Evolutionary conservation across 1,140 invertebrate species (phyloP), one percentile per base, ranked within the genome.

Genomic region (Scylla paramamosain): DNA sequence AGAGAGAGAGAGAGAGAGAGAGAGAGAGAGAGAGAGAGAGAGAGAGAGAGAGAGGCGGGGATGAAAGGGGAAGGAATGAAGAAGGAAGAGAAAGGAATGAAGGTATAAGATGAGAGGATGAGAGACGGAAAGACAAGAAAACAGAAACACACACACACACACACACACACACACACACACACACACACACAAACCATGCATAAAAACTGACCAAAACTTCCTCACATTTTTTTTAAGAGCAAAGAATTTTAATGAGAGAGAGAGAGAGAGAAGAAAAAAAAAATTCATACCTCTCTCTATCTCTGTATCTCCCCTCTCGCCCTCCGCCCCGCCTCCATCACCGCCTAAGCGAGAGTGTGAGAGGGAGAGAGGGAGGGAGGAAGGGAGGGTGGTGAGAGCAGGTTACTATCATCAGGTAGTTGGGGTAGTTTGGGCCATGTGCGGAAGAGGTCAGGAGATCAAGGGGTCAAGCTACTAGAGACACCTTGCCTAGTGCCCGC

Each of bases 1-100:
- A 32, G 52, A 20, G 67, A 45, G 29, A 93, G 39, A 48, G 83
- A 48, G 48, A 91, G 48, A 91, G 89, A 52, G 46, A 91, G 89
- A 91, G 39, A 91, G 89, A 91, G 89, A 91, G 48, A 91, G 89
- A 91, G 89, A 91, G 89, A 91, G 89, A 91, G 39, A 52, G 89
- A 91, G 28, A 48, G 48, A 91, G 48, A 28, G 46, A 32, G 28
- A 25, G n/a, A 10, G 7, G 84, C 10, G 10, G 28, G 20, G 28
- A 28, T 7, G 10, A 20, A 46, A 39, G 25, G n/a, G 10, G 84
- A 77, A 12, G 89, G 84, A 31, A 82, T 16, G 84, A 28, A 31
- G 20, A 48, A 25, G 84, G 31, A 46, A 28, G 28, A 87, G 82
- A 25, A 32, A 39, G 16, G 39, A 28, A 0, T 32, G 39, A n/a